Evolutionary conservation across 2,888 invertebrate genomes (phyloP), one percentile per base, ranked within the genome.

Genomic region (Rhodophaea formosa): DNA sequence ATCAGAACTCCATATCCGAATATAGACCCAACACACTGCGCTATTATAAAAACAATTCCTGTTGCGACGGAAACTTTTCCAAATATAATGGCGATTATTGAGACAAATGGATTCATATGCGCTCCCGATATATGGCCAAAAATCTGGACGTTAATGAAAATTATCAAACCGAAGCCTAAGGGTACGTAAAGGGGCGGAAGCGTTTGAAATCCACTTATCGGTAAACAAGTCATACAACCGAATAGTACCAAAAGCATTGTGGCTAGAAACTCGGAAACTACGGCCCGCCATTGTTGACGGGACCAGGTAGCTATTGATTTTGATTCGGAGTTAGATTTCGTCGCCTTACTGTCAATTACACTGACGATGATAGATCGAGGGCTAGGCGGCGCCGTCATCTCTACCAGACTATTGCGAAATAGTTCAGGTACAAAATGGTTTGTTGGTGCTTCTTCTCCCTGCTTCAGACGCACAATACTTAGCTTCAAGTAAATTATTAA

Each of bases 71-170:
- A 88, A 42, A 93, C 86, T 17, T 86, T 78, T 0, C 94, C 94
- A 71, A 93, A 89, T 45, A 95, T 77, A 1, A 93, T 85, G 0
- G 95, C 93, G 0, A 94, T 93, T 3, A 95, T 75, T 0, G 96
- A 95, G 5, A 96, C 95, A 0, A 94, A 93, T 0, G 96, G 96
- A 81, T 96, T 96, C 72, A 96, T 85, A 74, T 95, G 95, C 0
- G 95, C 95, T 23, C 95, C 95, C 32, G 96, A 96, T 53, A 96
- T 92, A 71, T 96, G 96, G 1, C 95, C 96, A 64, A 96, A 94
- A 58, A 93, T 93, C 92, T 95, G 94, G 55, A 96, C 93, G 62
- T 94, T 91, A 44, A 95, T 85, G 79, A 95, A 88, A 52, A 96
- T 94, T 0, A 93, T 92, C 42, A 96, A 84, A 54, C 96, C 96